Conservation (phyloP, 2,113 vertebrate genomes). For the Delphinus delphis region DNA sequence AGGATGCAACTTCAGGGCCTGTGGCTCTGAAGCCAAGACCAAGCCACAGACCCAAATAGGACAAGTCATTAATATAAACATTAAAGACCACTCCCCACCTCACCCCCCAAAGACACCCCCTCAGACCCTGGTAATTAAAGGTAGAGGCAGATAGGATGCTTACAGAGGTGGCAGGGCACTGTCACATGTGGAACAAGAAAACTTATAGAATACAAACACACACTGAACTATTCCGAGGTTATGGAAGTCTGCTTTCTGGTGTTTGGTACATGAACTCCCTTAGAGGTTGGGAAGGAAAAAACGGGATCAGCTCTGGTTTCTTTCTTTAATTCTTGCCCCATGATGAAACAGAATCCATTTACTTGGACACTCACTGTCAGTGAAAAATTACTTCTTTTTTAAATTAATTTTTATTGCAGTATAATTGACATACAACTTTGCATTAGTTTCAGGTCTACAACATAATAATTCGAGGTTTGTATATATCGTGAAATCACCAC, state of each 20-base stretch:
- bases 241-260: background rate
- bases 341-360: background rate
- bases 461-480: background rate
- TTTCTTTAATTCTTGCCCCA: background rate
- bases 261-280: background rate
- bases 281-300: background rate
- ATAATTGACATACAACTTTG: background rate
- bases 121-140: background rate
- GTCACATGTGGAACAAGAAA: background rate
- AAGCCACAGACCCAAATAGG: background rate
- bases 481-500: background rate
- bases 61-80: background rate
- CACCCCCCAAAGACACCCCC: fast-evolving
- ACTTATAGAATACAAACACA: background rate
- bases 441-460: background rate
- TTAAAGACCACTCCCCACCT: background rate
- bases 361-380: background rate
- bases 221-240: background rate
- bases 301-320: background rate
- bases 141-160: background rate
- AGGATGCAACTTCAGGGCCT: background rate
- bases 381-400: background rate
- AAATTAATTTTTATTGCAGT: background rate
- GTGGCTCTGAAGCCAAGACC: background rate
- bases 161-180: background rate